Base-by-base conservation (phyloP, 2,113 vertebrate genomes). In the Anas platyrhynchos region DNA sequence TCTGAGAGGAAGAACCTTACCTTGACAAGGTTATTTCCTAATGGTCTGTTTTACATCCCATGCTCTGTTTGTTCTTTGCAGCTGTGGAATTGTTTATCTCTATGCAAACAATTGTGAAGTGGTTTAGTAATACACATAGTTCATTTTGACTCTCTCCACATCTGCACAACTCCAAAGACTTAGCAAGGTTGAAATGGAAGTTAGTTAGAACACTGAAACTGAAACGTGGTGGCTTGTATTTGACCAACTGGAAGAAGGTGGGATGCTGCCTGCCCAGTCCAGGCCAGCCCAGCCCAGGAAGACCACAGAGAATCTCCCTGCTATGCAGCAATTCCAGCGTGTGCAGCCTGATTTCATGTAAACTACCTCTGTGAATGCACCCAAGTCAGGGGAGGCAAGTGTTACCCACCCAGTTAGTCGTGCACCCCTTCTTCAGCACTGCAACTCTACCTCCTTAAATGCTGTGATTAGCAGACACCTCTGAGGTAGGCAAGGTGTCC, bases 301-400 rank as follows among this genome's bases (percentile, higher is more conserved):
- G 50, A 71, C 36, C 43, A 2, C 11, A 50, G 46, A 38, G 20
- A 63, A 2, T 6, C 9, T 67, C n/a, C 0, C 0, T 9, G 8
- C 16, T 36, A 41, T 41, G 25, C n/a, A 75, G 43, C 17, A 36
- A 20, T 31, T 75, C 10, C 43, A 26, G 4, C 7, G 6, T 17
- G 3, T n/a, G 17, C 10, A 23, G 27, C 11, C 6, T 63, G 23
- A 41, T 46, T 84, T 69, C 14, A 66, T 2, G 26, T 27, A 84
- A 48, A 58, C 7, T 26, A 17, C 34, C 13, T 50, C 21, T 27
- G 15, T 38, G 50, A 74, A 74, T 25, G 27, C 77, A 23, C 31
- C 31, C 78, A 63, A 75, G 23, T 5, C 21, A 48, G 17, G 4
- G 9, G 29, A 54, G 16, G 38, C 10, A 34, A 72, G 9, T 7